phyloP scores from a whole-genome alignment of 64 coral and sea anemone genomes.

The Stylophora pistillata region DNA sequence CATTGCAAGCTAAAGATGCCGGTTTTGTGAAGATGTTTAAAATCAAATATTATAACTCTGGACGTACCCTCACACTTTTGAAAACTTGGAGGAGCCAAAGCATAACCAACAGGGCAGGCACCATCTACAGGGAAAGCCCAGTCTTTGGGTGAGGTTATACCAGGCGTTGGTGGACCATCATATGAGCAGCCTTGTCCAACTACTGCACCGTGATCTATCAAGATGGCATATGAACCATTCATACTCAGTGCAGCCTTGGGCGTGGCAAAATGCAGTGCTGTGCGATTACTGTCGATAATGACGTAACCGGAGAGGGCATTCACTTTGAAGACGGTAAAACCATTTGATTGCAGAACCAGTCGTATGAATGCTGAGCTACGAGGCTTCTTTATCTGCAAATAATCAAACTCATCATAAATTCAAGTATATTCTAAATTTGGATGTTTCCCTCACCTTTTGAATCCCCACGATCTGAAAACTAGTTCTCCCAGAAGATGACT shows the following conservation, averaged over 20 bases:
- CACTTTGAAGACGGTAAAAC: constrained; percentile 20
- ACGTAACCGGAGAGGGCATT: constrained; percentile 7
- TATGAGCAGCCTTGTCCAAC: constrained; percentile 24
- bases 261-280: constrained; percentile 4
- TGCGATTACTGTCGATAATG: constrained; percentile 3
- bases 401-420: too few species aligned
- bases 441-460: too few species aligned
- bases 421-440: too few species aligned
- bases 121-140: neutral
- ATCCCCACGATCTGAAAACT: too few species aligned
- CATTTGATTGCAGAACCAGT: neutral
- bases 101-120: neutral
- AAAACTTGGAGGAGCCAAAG: neutral
- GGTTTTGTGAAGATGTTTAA: neutral
- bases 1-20: too few species aligned
- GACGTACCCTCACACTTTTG: constrained; percentile 6
- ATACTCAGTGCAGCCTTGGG: constrained; percentile 20
- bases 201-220: constrained; percentile 36
- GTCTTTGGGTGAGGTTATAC: neutral
- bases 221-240: constrained; percentile 32
- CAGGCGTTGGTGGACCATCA: constrained; percentile 41
- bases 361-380: neutral
- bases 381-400: constrained; percentile 32
- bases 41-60: neutral
- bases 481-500: too few species aligned